Percentiles rank a stretch among this genome's conserved stretches.
These are phyloP conservation scores for Drusus annulatus DNA, from an alignment of 1,140 invertebrate genomes.

Conservation along the genomic window DNA sequence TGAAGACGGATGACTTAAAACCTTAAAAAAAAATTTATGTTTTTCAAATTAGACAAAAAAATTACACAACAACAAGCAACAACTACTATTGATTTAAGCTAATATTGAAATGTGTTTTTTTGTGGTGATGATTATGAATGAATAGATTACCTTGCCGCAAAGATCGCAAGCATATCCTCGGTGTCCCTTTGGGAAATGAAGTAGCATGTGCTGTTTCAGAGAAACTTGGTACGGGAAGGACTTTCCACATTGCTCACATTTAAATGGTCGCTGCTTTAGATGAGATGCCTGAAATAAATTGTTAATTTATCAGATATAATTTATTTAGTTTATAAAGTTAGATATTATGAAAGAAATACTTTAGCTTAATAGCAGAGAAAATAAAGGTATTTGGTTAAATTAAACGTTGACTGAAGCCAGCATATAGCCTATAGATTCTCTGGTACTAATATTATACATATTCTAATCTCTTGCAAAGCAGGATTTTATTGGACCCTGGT, in stretches of 20 bases:
- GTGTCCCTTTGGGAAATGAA: conserved; percentile 69
- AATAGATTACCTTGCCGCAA: conserved; percentile 75
- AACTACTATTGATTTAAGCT: no score
- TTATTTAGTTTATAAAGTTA: not conserved
- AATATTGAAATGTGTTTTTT: no score
- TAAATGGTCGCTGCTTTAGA: conserved; percentile 70
- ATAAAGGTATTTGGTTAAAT: no score
- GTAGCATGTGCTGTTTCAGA: conserved; percentile 72
- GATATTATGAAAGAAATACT: no score
- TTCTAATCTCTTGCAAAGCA: no score
- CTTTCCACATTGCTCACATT: conserved; percentile 73
- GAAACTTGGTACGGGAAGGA: conserved; percentile 73
- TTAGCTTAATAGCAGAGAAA: no score
- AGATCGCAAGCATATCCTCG: conserved; percentile 76
- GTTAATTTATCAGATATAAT: not conserved
- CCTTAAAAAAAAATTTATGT: conserved; percentile 62
- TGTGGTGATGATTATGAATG: not conserved
- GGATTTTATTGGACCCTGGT: no score
- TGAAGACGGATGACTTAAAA: conserved; percentile 72
- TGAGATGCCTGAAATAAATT: conserved; percentile 67
- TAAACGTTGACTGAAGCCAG: no score
- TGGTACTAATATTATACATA: no score
- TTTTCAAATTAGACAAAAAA: no score
- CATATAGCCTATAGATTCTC: no score
- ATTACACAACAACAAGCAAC: no score